phyloP scores from a whole-genome alignment of 1,140 invertebrate species.

The Antheraea pernyi region DNA sequence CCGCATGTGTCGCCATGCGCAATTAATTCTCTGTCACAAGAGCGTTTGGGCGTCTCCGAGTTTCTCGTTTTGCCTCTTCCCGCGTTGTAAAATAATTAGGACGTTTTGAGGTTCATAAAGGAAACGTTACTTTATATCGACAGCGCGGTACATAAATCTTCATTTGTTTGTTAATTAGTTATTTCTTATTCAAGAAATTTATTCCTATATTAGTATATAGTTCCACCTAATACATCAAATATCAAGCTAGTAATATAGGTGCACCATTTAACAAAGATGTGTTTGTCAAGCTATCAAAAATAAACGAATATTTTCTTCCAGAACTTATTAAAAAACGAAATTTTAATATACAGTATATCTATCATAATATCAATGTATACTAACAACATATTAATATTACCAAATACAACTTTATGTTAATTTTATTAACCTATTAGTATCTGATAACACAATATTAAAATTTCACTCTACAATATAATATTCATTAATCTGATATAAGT shows the following conservation, averaged over 20 bases:
- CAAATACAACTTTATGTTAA: no score
- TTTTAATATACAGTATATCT: not conserved
- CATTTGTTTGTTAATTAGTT: constrained; percentile 71
- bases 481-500: no score
- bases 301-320: not conserved
- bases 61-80: constrained; percentile 71
- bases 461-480: no score
- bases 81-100: constrained; percentile 73
- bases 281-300: not conserved
- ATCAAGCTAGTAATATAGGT: not conserved
- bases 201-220: not conserved
- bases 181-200: constrained; percentile 18
- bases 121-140: constrained; percentile 77
- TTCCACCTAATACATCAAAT: not conserved
- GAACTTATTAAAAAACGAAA: not conserved
- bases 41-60: constrained; percentile 72
- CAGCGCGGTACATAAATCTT: constrained; percentile 76
- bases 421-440: no score
- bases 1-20: constrained; percentile 72
- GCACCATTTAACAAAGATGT: not conserved
- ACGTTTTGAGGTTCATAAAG: constrained; percentile 78
- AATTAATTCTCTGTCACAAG: constrained; percentile 78
- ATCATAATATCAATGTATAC: no score
- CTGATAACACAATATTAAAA: no score
- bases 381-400: no score